phyloP scores from a whole-genome alignment of 2,113 vertebrate species.

The Chlorodrepanis virens region DNA sequence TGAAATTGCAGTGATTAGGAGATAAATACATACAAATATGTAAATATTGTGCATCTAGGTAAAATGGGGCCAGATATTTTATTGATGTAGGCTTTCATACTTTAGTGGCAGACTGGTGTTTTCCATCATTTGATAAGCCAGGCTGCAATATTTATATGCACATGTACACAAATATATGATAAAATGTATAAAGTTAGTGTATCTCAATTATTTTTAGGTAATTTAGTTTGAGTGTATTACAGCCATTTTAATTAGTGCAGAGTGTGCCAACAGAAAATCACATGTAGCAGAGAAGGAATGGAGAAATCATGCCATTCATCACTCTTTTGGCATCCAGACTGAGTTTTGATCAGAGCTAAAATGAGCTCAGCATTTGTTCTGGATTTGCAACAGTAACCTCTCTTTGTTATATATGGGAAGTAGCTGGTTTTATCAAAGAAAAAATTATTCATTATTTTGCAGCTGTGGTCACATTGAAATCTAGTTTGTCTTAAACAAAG shows the following conservation, averaged over 20 bases:
- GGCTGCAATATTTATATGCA: constrained; percentile 1
- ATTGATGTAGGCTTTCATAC: neutral
- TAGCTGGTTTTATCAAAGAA: neutral
- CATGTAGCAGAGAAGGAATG: neutral
- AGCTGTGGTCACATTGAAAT: neutral
- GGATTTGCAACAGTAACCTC: neutral
- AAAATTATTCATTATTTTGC: neutral
- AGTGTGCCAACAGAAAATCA: constrained; percentile 7
- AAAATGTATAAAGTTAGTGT: constrained; percentile 7
- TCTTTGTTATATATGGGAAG: neutral
- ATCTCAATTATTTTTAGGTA: neutral
- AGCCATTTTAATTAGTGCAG: constrained; percentile 35
- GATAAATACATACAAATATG: neutral
- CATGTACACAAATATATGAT: neutral
- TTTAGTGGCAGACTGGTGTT: neutral
- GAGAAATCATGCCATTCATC: neutral
- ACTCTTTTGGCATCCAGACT: neutral
- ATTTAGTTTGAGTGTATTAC: neutral
- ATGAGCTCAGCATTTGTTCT: neutral
- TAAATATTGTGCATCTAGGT: neutral
- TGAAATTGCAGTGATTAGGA: neutral
- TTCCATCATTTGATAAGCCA: constrained; percentile 18
- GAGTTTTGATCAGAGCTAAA: constrained; percentile 13
- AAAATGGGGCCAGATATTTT: neutral
- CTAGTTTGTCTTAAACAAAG: neutral